phyloP scores from a whole-genome alignment of 2,797 vertebrate species.

The Phrynocephalus vlangalii region DNA sequence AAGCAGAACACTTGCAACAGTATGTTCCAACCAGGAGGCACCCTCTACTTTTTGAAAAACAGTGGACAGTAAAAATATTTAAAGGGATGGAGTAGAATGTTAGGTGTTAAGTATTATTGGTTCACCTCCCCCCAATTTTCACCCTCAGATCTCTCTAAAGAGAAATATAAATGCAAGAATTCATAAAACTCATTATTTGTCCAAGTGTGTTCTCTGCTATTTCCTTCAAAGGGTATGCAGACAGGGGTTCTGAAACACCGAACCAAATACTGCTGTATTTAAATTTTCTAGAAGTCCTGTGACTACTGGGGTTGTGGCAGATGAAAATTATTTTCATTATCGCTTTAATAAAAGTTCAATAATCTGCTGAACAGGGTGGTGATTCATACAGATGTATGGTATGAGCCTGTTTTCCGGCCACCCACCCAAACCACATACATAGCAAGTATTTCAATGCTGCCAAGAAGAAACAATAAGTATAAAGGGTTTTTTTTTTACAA shows the following conservation, averaged over 20 bases:
- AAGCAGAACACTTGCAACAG: neutral
- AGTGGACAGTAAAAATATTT: neutral
- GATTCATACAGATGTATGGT: conserved; percentile 2
- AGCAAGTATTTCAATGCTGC: neutral
- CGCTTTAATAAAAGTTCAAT: conserved; percentile 22
- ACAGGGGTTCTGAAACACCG: rapidly evolving
- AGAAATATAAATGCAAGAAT: neutral
- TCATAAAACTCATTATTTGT: neutral
- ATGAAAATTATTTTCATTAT: conserved; percentile 33
- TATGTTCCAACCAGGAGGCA: neutral
- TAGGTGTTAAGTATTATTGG: neutral
- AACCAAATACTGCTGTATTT: neutral
- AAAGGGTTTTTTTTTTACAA: conserved; percentile 1
- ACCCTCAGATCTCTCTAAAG: neutral
- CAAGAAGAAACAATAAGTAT: neutral
- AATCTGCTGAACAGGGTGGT: conserved; percentile 47
- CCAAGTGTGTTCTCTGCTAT: conserved; percentile 2
- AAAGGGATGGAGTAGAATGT: neutral
- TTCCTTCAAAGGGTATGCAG: neutral
- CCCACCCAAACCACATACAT: neutral
- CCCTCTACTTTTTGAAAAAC: neutral
- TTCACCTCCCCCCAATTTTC: neutral
- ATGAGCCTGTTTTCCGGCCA: neutral
- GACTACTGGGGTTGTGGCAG: conserved; percentile 11
- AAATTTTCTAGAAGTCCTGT: neutral